Percentiles rank a stretch among this genome's conserved stretches.
Conservation (phyloP, 2,888 invertebrate species). For the Tethea ocularis region DNA sequence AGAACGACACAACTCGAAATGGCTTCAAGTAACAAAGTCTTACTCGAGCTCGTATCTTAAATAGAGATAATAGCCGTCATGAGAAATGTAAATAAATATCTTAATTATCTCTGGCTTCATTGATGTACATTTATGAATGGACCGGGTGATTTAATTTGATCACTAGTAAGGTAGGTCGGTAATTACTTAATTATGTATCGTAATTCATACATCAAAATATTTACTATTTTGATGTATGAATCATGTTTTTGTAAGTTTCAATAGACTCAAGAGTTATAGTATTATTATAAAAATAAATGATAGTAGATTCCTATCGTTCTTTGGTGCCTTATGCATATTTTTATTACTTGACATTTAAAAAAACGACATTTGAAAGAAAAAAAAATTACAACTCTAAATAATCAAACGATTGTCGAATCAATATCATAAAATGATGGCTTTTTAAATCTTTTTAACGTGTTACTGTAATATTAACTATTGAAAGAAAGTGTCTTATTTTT, state of each 20-base stretch:
- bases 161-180: neutral
- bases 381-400: too few species aligned
- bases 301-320: too few species aligned
- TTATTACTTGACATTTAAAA: too few species aligned
- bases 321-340: too few species aligned
- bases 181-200: neutral
- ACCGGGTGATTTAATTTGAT: neutral
- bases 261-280: too few species aligned
- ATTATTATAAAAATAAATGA: too few species aligned
- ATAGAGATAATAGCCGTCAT: conserved; percentile 2
- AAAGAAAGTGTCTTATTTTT: too few species aligned
- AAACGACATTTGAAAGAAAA: too few species aligned
- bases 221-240: neutral
- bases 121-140: neutral
- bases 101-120: neutral
- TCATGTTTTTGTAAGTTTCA: neutral
- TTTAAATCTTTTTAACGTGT: too few species aligned
- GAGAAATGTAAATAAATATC: conserved; percentile 19
- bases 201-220: neutral
- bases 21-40: neutral
- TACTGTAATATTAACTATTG: too few species aligned
- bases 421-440: too few species aligned
- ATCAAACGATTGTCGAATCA: too few species aligned
- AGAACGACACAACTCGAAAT: neutral
- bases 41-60: neutral